Conservation (phyloP, 2,113 vertebrate species). For the Hiodon tergisus region DNA sequence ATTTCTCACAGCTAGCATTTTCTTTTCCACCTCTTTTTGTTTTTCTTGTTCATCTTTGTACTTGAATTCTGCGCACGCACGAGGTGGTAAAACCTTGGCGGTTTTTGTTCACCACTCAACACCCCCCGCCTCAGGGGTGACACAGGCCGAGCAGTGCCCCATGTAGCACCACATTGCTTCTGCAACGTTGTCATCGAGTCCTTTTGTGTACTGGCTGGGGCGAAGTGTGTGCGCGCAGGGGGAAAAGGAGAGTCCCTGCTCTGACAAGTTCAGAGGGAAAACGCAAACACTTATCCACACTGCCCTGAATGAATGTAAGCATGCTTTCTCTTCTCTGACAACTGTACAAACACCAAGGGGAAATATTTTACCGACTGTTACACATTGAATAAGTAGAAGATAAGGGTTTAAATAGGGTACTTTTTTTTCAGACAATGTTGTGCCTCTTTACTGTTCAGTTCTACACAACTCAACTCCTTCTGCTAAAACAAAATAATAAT, state of each 20-base stretch:
- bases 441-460: slow-evolving; percentile 53
- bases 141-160: too few species aligned
- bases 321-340: slow-evolving; percentile 32
- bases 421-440: slow-evolving; percentile 31
- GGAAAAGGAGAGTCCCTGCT: slow-evolving; percentile 10
- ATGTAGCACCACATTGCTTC: too few species aligned
- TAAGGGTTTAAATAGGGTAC: slow-evolving; percentile 10
- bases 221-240: too few species aligned
- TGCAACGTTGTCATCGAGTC: too few species aligned
- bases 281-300: background rate
- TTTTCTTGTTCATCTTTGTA: slow-evolving; percentile 25
- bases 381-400: background rate
- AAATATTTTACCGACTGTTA: background rate
- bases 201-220: too few species aligned
- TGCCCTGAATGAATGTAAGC: slow-evolving; percentile 49
- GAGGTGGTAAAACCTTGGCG: slow-evolving; percentile 36
- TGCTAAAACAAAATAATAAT: slow-evolving; percentile 28
- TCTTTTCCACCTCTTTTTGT: background rate
- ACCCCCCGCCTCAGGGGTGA: background rate
- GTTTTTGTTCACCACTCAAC: slow-evolving; percentile 31
- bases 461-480: slow-evolving; percentile 31
- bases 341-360: slow-evolving; percentile 13
- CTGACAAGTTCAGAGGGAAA: background rate
- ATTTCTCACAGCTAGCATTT: background rate
- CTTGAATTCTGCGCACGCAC: slow-evolving; percentile 69